Evolutionary conservation across 2,888 invertebrate genomes (phyloP), one percentile per base, ranked within the genome.

Genomic region (Spisula subtruncata): DNA sequence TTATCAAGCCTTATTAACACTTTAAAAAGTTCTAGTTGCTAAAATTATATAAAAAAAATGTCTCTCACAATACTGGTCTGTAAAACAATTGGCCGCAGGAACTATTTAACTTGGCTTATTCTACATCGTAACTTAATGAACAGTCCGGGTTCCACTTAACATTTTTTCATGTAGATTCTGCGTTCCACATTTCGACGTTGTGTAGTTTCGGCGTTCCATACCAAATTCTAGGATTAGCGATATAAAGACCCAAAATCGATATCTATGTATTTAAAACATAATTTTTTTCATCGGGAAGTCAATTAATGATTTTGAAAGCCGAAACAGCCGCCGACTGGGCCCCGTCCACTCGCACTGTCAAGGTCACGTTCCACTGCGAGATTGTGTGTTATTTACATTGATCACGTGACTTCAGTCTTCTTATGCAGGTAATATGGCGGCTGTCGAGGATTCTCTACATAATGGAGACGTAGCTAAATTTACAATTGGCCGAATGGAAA

Each of bases 351-450:
- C 46, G 35, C 48, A 35, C 75, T 32, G 75, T 75, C 75, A 75
- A 75, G 85, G 56, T 82, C 54, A 82, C 82, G 82, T 54, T 82
- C 32, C 32, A 79, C 80, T 54, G 54, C 85, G 85, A 94, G 94
- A 95, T 94, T 94, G 91, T 91, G 92, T 92, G 94, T 93, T 94
- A 94, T 94, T 94, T 94, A 94, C 94, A 89, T 85, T 94, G 93
- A 94, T 96, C 96, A 96, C 96, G 96, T 96, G 96, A 96, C 92
- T 88, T 35, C 93, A 91, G 88, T 92, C 93, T 94, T 93, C 93
- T 94, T 92, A 93, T 95, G 94, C 93, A 94, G 94, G 94, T 95
- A 95, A 95, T 94, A 96, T 96, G 96, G 96, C 95, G 95, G 95
- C 95, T 93, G 95, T 95, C 81, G 93, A 95, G 88, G 94, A 94